phyloP scores from a whole-genome alignment of 2,797 vertebrate species.

The Philypnodon macrostomus region DNA sequence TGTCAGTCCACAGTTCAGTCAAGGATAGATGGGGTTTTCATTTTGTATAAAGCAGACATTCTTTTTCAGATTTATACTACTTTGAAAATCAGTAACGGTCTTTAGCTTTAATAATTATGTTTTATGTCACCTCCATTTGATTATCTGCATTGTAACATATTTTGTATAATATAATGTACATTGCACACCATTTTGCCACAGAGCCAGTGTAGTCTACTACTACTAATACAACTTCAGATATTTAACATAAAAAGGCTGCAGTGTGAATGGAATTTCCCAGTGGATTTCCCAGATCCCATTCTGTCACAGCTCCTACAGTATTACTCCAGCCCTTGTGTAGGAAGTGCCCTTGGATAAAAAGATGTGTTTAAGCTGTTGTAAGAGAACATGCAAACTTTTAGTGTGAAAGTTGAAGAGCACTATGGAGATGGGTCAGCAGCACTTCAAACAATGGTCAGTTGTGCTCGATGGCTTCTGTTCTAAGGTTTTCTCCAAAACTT shows the following conservation, averaged over 20 bases:
- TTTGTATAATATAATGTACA: too few relatives aligned
- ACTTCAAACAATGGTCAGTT: too few relatives aligned
- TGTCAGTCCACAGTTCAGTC: slow-evolving; percentile 6
- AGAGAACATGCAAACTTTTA: slow-evolving; percentile 5
- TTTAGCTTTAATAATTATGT: too few relatives aligned
- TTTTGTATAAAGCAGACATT: not conserved
- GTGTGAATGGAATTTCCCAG: slow-evolving; percentile 26
- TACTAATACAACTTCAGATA: slow-evolving; percentile 9
- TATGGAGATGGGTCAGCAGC: too few relatives aligned
- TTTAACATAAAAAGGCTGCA: slow-evolving; percentile 12
- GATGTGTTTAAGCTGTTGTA: slow-evolving; percentile 5
- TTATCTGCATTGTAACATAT: too few relatives aligned
- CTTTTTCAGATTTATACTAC: slow-evolving; percentile 1
- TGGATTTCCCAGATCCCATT: slow-evolving; percentile 45
- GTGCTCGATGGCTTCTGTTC: too few relatives aligned
- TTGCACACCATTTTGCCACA: not conserved
- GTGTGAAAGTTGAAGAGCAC: too few relatives aligned
- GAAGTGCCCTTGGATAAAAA: slow-evolving; percentile 13
- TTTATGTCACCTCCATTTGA: too few relatives aligned
- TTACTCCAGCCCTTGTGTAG: slow-evolving; percentile 11
- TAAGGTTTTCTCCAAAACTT: too few relatives aligned
- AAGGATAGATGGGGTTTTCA: not conserved
- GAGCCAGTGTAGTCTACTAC: not conserved
- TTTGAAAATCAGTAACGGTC: too few relatives aligned
- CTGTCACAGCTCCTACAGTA: slow-evolving; percentile 43